These are phyloP conservation scores for Anneissia japonica DNA, from an alignment of 35 echinoderm and acorn worm species.

Conservation along the genomic window DNA sequence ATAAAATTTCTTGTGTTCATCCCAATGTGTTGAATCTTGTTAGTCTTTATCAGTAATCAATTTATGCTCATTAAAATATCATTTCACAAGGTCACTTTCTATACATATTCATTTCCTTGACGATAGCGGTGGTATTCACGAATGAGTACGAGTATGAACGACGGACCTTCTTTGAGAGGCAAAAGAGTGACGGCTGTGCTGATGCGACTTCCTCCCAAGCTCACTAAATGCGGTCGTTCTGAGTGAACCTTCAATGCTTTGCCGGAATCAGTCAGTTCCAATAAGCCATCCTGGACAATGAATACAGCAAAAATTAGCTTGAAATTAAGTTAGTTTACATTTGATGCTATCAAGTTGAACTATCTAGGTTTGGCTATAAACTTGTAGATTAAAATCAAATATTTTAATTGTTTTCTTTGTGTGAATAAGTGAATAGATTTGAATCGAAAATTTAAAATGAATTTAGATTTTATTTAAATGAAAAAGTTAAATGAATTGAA, in stretches of 20 bases:
- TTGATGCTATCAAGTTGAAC: not conserved
- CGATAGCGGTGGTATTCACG: too few relatives aligned
- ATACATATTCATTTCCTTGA: too few relatives aligned
- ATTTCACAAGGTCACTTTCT: too few relatives aligned
- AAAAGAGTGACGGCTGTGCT: constrained; percentile 89
- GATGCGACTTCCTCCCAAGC: constrained; percentile 87
- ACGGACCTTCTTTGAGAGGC: constrained; percentile 81
- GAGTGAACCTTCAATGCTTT: constrained; percentile 92
- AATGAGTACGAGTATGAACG: too few relatives aligned
- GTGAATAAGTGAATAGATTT: not conserved
- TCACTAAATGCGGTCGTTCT: constrained; percentile 95
- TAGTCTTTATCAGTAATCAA: too few relatives aligned
- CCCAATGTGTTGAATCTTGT: too few relatives aligned
- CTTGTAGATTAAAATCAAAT: not conserved
- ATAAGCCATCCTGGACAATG: constrained; percentile 63
- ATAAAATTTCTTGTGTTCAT: too few relatives aligned
- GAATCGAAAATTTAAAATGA: not conserved
- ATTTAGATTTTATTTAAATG: not conserved
- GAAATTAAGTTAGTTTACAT: not conserved
- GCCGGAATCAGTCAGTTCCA: constrained; percentile 84
- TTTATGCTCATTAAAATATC: too few relatives aligned
- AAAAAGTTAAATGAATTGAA: not conserved
- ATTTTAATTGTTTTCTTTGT: not conserved
- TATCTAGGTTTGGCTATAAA: not conserved
- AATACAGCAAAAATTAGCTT: not conserved